Base-by-base conservation (phyloP, 2,888 invertebrate genomes). In the Hedychridium roseum region DNA sequence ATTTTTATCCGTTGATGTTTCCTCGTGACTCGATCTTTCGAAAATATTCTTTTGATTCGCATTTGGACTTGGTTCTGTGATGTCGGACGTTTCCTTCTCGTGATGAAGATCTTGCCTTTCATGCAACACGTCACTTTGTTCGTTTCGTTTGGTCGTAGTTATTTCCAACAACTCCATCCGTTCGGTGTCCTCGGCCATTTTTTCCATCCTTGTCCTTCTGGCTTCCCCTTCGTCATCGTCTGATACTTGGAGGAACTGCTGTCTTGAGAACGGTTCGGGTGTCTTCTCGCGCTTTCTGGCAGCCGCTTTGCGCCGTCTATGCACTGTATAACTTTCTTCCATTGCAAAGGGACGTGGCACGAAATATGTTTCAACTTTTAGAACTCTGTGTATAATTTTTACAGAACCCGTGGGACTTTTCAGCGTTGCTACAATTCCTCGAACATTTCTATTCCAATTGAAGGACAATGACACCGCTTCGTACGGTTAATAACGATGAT, bases 301-400 rank as follows among this genome's bases (percentile, higher is more conserved):
- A 3, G 66, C 66, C 14, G 73, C 74, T 46, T 76, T 73, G 17
- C 77, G 73, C 35, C 78, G 74, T 55, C 76, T 61, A 57, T 78
- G 74, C 56, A 76, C 73, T 58, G 70, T 68, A 63, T 78, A 77
- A 64, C 74, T 76, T 58, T 78, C 76, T 66, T 78, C 77, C 76
- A 79, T 79, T 39, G 40, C 58, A 38, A n/a, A n/a, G n/a, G n/a
- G n/a, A n/a, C n/a, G n/a, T n/a, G n/a, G n/a, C n/a, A n/a, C n/a
- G n/a, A n/a, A n/a, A n/a, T n/a, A n/a, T n/a, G n/a, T n/a, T n/a
- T n/a, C n/a, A n/a, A n/a, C n/a, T n/a, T n/a, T n/a, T n/a, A n/a
- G n/a, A n/a, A n/a, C n/a, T n/a, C n/a, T n/a, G n/a, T n/a, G n/a
- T n/a, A n/a, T n/a, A n/a, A n/a, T n/a, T n/a, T n/a, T n/a, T n/a